A percentile compares a stretch with the other conserved stretches of the same genome.
Evolutionary conservation across 2,113 vertebrate species (phyloP).

Genomic region (Shinisaurus crocodilurus): DNA sequence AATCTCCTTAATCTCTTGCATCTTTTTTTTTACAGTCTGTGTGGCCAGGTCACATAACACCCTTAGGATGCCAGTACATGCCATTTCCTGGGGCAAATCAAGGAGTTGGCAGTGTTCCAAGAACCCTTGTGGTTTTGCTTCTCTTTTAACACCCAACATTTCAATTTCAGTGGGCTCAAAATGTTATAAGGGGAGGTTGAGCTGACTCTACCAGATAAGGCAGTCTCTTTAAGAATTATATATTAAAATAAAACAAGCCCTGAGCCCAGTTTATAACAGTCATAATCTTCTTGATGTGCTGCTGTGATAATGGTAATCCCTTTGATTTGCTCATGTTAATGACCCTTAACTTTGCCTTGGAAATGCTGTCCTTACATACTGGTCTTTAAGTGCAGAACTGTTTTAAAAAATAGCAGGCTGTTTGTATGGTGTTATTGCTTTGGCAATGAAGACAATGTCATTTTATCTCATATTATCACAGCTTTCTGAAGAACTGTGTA

Average conservation of each 20-base stretch:
- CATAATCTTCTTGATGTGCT: conserved; percentile 8
- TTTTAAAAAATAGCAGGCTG: background rate
- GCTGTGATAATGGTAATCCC: background rate
- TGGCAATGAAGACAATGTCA: background rate
- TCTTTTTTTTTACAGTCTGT: background rate
- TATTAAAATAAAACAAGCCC: background rate
- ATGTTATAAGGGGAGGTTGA: background rate
- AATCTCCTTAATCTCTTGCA: background rate
- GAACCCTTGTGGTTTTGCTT: background rate
- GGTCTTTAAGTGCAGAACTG: conserved; percentile 26
- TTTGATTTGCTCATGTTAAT: conserved; percentile 20
- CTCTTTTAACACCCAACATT: background rate
- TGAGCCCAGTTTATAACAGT: background rate
- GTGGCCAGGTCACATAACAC: background rate
- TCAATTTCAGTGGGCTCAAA: conserved; percentile 15
- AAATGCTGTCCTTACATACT: background rate
- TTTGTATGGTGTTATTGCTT: background rate
- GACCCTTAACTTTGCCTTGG: conserved; percentile 29
- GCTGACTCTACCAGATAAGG: background rate
- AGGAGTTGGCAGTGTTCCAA: background rate
- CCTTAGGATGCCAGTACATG: background rate
- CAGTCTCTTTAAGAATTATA: conserved; percentile 7
- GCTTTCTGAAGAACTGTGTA: background rate
- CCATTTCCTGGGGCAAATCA: background rate
- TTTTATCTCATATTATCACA: conserved; percentile 12